These are phyloP conservation scores for Galeruca laticollis DNA, from an alignment of 2,888 invertebrate species.

Conservation along the genomic window DNA sequence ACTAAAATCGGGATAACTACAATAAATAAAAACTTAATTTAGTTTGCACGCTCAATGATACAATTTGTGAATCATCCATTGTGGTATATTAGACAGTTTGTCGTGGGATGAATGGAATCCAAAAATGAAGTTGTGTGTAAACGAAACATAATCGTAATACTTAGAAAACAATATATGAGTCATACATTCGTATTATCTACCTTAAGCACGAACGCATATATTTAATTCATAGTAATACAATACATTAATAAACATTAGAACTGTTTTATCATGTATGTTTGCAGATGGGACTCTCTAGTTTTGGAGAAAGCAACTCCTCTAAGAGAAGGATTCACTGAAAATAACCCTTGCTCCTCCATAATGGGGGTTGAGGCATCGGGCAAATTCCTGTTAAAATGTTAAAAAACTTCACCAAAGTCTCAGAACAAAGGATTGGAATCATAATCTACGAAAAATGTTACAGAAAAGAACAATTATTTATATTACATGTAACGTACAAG, in stretches of 20 bases:
- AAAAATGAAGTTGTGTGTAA: constrained; percentile 15
- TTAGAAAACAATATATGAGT: constrained; percentile 5
- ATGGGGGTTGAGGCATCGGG: constrained; percentile 53
- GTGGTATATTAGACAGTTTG: constrained; percentile 8
- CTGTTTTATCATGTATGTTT: too few species aligned
- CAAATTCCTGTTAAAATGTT: constrained; percentile 49
- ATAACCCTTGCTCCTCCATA: constrained; percentile 59
- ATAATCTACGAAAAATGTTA: background rate
- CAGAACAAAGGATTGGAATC: background rate
- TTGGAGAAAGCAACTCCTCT: constrained; percentile 34
- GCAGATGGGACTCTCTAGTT: background rate
- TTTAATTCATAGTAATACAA: background rate
- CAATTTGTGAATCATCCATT: constrained; percentile 17
- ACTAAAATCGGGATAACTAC: constrained; percentile 13
- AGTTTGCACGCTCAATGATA: background rate
- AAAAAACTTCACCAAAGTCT: too few species aligned
- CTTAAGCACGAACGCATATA: background rate
- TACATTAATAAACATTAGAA: too few species aligned
- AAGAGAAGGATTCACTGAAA: too few species aligned
- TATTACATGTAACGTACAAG: too few species aligned
- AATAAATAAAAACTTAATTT: constrained; percentile 8
- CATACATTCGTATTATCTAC: background rate
- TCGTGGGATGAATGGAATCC: constrained; percentile 13
- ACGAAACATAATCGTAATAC: constrained; percentile 12
- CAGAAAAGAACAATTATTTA: background rate